Evolutionary conservation across 2,888 invertebrate genomes (phyloP).

Genomic region (Drosophila monieri): DNA sequence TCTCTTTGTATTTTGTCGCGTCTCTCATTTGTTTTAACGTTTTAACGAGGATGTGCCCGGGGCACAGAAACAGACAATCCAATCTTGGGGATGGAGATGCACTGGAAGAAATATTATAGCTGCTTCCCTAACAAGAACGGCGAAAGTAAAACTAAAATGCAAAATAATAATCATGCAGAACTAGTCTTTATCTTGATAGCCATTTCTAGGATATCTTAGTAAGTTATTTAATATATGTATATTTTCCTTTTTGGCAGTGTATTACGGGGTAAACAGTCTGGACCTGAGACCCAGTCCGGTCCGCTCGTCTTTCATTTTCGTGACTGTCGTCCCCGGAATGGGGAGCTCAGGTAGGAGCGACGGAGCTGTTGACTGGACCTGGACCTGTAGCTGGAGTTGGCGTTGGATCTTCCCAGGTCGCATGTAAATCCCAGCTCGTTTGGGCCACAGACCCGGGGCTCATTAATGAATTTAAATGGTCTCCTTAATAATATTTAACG

Average conservation of each 20-base stretch:
- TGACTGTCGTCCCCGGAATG: conserved; percentile 36
- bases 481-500: conserved; percentile 84
- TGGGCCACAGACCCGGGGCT: conserved; percentile 58
- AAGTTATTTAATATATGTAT: background rate
- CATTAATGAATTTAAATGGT: conserved; percentile 84
- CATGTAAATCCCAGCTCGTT: conserved; percentile 69
- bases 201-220: too few species aligned
- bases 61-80: conserved; percentile 33
- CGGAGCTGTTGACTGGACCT: background rate
- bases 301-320: conserved; percentile 76
- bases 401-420: conserved; percentile 50
- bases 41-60: conserved; percentile 43
- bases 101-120: background rate
- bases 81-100: conserved; percentile 16
- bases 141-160: too few species aligned
- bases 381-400: conserved; percentile 17
- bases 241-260: conserved; percentile 3
- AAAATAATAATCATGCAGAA: too few species aligned
- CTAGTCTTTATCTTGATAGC: too few species aligned
- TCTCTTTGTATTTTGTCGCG: conserved; percentile 61
- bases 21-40: conserved; percentile 51
- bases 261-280: conserved; percentile 9
- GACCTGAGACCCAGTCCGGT: conserved; percentile 24
- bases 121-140: conserved; percentile 4
- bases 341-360: conserved; percentile 57